Conservation (phyloP, 2,888 invertebrate species). For the Aethes cnicana region DNA sequence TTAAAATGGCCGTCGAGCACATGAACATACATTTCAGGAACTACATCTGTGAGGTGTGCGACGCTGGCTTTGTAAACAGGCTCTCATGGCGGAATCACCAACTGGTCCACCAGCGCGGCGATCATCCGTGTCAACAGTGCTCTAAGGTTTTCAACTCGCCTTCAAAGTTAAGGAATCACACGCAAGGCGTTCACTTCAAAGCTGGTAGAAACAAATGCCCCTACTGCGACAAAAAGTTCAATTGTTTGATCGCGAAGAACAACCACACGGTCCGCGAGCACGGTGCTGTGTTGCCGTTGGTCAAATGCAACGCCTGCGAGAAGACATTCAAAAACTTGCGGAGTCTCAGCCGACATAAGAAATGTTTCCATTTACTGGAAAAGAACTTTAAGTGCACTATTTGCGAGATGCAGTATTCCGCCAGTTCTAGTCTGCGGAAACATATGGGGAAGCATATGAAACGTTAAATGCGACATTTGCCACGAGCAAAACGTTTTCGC, state of each 20-base stretch:
- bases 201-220: conserved; percentile 31
- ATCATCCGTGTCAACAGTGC: conserved; percentile 49
- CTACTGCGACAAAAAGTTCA: conserved; percentile 31
- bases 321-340: conserved; percentile 51
- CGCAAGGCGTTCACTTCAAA: conserved; percentile 55
- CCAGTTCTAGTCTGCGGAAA: conserved; percentile 49
- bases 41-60: conserved; percentile 51
- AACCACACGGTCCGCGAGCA: conserved; percentile 28
- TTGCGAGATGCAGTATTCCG: conserved; percentile 52
- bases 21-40: conserved; percentile 58
- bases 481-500: conserved; percentile 42
- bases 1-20: conserved; percentile 50
- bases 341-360: conserved; percentile 49
- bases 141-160: conserved; percentile 53
- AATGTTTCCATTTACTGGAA: conserved; percentile 30
- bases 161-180: conserved; percentile 50
- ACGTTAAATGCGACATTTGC: conserved; percentile 58
- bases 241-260: conserved; percentile 21
- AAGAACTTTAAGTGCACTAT: conserved; percentile 35
- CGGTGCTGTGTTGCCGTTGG: conserved; percentile 42
- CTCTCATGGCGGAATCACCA: conserved; percentile 36
- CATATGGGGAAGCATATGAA: conserved; percentile 61
- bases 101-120: conserved; percentile 34
- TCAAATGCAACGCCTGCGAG: conserved; percentile 49
- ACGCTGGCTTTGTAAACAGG: conserved; percentile 47